Percentiles rank a stretch among this genome's conserved stretches.
phyloP scores from a whole-genome alignment of 1,140 invertebrate species.

The Drosophila pseudoobscura region DNA sequence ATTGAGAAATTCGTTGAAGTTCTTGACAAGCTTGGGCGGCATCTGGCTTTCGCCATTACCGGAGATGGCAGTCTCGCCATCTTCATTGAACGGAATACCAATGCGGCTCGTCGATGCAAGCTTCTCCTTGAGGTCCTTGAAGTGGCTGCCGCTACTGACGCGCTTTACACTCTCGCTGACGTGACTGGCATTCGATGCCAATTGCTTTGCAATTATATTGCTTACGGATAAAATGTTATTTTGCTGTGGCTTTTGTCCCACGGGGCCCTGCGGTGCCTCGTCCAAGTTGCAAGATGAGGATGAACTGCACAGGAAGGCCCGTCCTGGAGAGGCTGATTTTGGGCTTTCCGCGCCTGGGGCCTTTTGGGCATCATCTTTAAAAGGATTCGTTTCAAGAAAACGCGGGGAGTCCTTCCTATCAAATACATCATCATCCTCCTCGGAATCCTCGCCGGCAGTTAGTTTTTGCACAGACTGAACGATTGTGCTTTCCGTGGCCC shows the following conservation, averaged over 20 bases:
- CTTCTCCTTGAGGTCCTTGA: constrained; percentile 85
- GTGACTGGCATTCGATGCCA: constrained; percentile 65
- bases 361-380: constrained; percentile 67
- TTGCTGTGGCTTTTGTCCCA: constrained; percentile 51
- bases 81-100: constrained; percentile 30
- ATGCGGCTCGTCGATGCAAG: constrained; percentile 83
- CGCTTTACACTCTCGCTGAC: constrained; percentile 71
- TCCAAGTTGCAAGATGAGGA: constrained; percentile 48
- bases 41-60: constrained; percentile 45
- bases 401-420: constrained; percentile 57
- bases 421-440: constrained; percentile 70
- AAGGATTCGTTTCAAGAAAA: constrained; percentile 79
- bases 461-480: constrained; percentile 43
- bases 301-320: constrained; percentile 52
- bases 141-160: constrained; percentile 83
- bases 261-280: constrained; percentile 36
- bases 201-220: constrained; percentile 80
- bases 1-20: constrained; percentile 92
- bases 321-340: constrained; percentile 16
- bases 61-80: constrained; percentile 14
- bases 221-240: constrained; percentile 76
- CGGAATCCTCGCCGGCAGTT: constrained; percentile 50
- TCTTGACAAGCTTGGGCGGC: constrained; percentile 88
- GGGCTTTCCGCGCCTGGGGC: constrained; percentile 19
- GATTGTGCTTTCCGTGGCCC: constrained; percentile 33